A percentile compares a stretch with the other conserved stretches of the same genome.
Conservation (phyloP, 2,888 invertebrate genomes). For the Latrodectus hesperus region DNA sequence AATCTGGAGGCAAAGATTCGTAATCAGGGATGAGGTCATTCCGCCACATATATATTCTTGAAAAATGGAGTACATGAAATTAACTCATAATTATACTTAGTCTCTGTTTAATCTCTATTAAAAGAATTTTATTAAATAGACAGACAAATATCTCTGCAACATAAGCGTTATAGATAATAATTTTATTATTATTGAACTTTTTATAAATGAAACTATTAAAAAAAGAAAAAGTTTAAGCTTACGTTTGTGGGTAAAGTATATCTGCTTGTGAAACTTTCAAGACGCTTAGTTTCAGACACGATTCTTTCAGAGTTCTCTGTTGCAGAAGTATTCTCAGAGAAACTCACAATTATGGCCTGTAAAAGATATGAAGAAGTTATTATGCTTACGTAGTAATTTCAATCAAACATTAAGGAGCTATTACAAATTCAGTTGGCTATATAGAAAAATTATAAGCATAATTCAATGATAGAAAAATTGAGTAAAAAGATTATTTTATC, state of each 20-base stretch:
- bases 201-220: too few relatives aligned
- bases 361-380: not conserved
- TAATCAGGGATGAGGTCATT: too few relatives aligned
- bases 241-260: conserved; percentile 48
- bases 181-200: not conserved
- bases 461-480: too few relatives aligned
- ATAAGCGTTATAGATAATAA: not conserved
- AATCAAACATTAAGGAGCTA: too few relatives aligned
- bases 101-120: not conserved
- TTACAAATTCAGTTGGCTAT: too few relatives aligned
- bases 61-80: not conserved
- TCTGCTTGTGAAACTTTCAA: conserved; percentile 48
- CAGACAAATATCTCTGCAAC: not conserved
- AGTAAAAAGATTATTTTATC: too few relatives aligned
- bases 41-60: not conserved
- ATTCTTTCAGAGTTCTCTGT: not conserved
- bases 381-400: too few relatives aligned
- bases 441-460: too few relatives aligned
- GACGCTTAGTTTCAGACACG: conserved; percentile 7
- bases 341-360: not conserved
- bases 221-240: conserved; percentile 20
- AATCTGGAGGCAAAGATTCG: too few relatives aligned
- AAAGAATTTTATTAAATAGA: not conserved
- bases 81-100: not conserved
- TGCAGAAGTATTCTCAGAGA: not conserved